Conservation (phyloP, 2,113 vertebrate genomes). For the Scomber colias region DNA sequence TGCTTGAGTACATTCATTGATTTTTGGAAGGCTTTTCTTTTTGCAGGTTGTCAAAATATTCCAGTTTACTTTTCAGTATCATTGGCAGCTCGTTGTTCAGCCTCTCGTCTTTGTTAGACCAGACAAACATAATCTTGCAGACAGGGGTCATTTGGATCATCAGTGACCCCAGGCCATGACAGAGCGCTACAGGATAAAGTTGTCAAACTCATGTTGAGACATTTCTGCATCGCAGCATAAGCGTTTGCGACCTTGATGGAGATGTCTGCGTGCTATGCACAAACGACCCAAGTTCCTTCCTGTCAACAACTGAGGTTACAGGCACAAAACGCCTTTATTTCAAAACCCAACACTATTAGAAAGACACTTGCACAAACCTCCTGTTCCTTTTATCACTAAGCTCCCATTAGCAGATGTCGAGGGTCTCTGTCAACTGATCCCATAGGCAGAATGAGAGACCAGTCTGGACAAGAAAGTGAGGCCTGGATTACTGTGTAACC, state of each 20-base stretch:
- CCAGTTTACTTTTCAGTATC: not conserved
- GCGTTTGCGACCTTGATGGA: not conserved
- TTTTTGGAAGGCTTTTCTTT: not conserved
- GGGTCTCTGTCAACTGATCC: conserved; percentile 73
- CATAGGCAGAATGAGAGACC: conserved; percentile 57
- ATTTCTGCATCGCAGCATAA: conserved; percentile 12
- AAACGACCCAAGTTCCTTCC: conserved; percentile 26
- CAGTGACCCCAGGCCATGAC: conserved; percentile 21
- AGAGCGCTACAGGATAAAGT: conserved; percentile 36
- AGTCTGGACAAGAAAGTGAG: conserved; percentile 72
- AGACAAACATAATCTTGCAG: conserved; percentile 42
- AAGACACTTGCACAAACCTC: conserved; percentile 36
- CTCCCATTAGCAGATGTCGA: conserved; percentile 61
- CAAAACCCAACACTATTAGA: conserved; percentile 20
- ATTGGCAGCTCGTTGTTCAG: not conserved
- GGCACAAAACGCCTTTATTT: conserved; percentile 20
- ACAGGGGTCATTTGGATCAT: conserved; percentile 29
- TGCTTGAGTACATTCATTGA: too few species aligned
- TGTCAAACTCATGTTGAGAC: conserved; percentile 38
- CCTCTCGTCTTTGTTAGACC: not conserved
- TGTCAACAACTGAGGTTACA: conserved; percentile 39
- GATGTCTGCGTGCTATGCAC: not conserved
- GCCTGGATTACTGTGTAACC: conserved; percentile 65
- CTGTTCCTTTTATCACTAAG: conserved; percentile 62
- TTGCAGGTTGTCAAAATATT: not conserved